These are phyloP conservation scores for Helicoverpa zea DNA, from an alignment of 1,140 invertebrate species.

Conservation along the genomic window DNA sequence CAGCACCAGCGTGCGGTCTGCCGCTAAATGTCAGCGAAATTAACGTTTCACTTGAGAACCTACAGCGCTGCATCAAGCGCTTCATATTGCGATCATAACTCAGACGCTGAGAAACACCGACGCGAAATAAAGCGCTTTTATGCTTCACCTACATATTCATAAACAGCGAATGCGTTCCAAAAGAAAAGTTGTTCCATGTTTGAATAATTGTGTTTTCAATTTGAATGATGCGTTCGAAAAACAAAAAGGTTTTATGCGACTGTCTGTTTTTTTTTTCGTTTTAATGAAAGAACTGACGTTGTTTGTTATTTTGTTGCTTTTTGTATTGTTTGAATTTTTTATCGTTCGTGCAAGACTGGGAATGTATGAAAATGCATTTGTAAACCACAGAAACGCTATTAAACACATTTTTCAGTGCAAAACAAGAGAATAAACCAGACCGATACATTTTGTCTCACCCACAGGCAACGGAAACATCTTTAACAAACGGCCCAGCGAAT, in stretches of 20 bases:
- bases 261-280: neutral
- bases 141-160: neutral
- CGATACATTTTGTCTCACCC: constrained; percentile 33
- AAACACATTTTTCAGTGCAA: neutral
- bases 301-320: neutral
- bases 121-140: constrained; percentile 27
- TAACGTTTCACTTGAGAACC: constrained; percentile 38
- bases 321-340: neutral
- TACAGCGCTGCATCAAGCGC: constrained; percentile 32
- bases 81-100: constrained; percentile 25
- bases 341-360: neutral
- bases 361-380: neutral
- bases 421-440: constrained; percentile 9
- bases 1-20: constrained; percentile 37
- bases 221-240: constrained; percentile 18
- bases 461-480: constrained; percentile 35
- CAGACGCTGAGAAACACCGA: neutral
- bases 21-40: constrained; percentile 46
- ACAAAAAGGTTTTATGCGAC: constrained; percentile 15
- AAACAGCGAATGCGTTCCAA: constrained; percentile 27
- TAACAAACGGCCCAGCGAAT: constrained; percentile 43
- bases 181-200: constrained; percentile 24
- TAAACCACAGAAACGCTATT: neutral
- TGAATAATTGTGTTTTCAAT: constrained; percentile 10
- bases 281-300: neutral